Conservation (phyloP, 2,113 vertebrate species). For the Lipophrys pholis region DNA sequence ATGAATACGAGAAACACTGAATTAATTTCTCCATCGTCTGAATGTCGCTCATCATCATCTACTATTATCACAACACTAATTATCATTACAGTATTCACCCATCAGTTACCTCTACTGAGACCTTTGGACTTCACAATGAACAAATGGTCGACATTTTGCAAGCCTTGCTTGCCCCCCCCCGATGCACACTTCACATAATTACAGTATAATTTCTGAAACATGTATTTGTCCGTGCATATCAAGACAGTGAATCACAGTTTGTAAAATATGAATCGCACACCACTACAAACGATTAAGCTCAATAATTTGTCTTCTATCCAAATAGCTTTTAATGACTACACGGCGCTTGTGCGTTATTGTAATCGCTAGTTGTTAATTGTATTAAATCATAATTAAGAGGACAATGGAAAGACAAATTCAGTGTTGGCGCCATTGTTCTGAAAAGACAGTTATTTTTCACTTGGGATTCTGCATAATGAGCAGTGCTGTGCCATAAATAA, state of each 20-base stretch:
- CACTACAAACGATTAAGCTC: conserved; percentile 30
- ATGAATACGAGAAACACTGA: not conserved
- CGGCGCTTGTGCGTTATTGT: conserved; percentile 31
- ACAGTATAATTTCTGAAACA: conserved; percentile 14
- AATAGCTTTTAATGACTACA: conserved; percentile 11
- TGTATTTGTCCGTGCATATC: not conserved
- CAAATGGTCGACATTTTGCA: too few species aligned
- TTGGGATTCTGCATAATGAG: conserved; percentile 58
- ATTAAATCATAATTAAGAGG: conserved; percentile 58
- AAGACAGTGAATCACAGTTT: conserved; percentile 43
- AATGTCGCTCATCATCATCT: not conserved
- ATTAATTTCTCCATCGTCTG: not conserved
- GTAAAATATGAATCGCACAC: conserved; percentile 23
- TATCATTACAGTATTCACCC: not conserved
- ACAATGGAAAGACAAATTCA: conserved; percentile 47
- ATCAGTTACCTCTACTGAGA: not conserved
- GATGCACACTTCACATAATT: too few species aligned
- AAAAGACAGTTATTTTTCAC: conserved; percentile 62
- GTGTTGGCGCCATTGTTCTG: conserved; percentile 42
- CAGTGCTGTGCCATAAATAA: conserved; percentile 59
- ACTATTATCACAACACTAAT: not conserved
- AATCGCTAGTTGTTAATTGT: conserved; percentile 57
- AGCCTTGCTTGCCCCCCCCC: too few species aligned
- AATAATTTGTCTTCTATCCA: conserved; percentile 36
- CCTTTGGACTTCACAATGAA: too few species aligned